phyloP scores from a whole-genome alignment of 2,888 invertebrate genomes.

The Orthosia gothica region DNA sequence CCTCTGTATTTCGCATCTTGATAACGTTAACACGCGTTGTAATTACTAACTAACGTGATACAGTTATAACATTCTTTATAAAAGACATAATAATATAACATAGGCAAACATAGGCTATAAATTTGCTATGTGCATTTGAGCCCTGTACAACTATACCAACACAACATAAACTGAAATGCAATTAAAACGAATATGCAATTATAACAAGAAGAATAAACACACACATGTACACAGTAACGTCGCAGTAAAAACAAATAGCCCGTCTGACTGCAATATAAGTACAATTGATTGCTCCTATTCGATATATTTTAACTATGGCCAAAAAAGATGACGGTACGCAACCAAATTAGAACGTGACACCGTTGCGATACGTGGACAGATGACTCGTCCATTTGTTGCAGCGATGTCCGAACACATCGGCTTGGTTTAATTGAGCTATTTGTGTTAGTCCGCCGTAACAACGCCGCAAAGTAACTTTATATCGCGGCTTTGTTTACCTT shows the following conservation, averaged over 20 bases:
- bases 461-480: slow-evolving; percentile 80
- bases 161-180: background rate
- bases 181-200: background rate
- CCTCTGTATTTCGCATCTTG: background rate
- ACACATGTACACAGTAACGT: slow-evolving; percentile 1
- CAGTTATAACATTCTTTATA: background rate
- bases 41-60: background rate
- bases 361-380: slow-evolving; percentile 80
- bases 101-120: background rate
- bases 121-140: background rate
- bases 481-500: slow-evolving; percentile 73
- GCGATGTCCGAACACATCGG: slow-evolving; percentile 78
- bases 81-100: background rate
- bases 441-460: slow-evolving; percentile 84
- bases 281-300: slow-evolving; percentile 75
- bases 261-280: slow-evolving; percentile 66
- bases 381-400: slow-evolving; percentile 74
- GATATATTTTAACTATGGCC: slow-evolving; percentile 72
- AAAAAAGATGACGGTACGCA: slow-evolving; percentile 78
- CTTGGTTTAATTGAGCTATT: slow-evolving; percentile 88
- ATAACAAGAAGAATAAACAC: slow-evolving; percentile 19
- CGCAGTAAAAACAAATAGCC: slow-evolving; percentile 26
- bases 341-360: slow-evolving; percentile 86
- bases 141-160: background rate
- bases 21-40: background rate